Percentiles rank a stretch among this genome's conserved stretches.
These are phyloP conservation scores for Ischnus inquisitorius DNA, from an alignment of 2,888 invertebrate genomes.

Conservation along the genomic window DNA sequence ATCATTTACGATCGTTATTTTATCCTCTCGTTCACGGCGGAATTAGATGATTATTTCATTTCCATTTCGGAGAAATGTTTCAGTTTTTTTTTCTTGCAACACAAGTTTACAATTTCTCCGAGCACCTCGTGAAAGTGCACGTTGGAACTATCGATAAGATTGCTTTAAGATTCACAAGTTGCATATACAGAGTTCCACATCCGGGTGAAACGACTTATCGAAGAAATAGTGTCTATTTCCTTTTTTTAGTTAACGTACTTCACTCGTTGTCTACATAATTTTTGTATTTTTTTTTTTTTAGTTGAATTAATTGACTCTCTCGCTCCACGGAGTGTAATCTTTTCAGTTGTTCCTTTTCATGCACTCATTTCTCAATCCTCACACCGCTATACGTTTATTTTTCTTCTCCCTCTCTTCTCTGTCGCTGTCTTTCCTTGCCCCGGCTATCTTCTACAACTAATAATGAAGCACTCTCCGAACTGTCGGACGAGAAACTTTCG, in stretches of 20 bases:
- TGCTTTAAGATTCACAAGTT: conserved; percentile 42
- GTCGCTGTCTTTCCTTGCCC: conserved; percentile 34
- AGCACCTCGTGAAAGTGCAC: conserved; percentile 30
- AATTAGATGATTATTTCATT: conserved; percentile 18
- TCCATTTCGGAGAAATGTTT: conserved; percentile 1
- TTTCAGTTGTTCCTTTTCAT: conserved; percentile 59
- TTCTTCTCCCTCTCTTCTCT: conserved; percentile 63
- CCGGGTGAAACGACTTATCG: conserved; percentile 24
- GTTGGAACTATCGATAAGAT: conserved; percentile 14
- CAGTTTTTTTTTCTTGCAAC: neutral
- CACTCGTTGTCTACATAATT: conserved; percentile 63
- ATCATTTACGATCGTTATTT: conserved; percentile 27
- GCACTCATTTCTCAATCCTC: conserved; percentile 38
- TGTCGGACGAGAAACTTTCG: conserved; percentile 66
- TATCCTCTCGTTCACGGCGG: neutral
- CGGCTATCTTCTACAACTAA: conserved; percentile 67
- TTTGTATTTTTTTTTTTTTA: conserved; percentile 64
- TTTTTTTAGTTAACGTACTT: conserved; percentile 46
- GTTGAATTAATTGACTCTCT: conserved; percentile 65
- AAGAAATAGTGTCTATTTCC: conserved; percentile 15
- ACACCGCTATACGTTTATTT: conserved; percentile 51
- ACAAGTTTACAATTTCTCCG: conserved; percentile 14
- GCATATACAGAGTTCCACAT: neutral
- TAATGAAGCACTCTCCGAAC: conserved; percentile 65
- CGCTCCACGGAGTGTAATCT: conserved; percentile 49